A percentile compares a stretch with the other conserved stretches of the same genome.
phyloP scores from a whole-genome alignment of 2,888 invertebrate genomes.

The Subacronicta megacephala region DNA sequence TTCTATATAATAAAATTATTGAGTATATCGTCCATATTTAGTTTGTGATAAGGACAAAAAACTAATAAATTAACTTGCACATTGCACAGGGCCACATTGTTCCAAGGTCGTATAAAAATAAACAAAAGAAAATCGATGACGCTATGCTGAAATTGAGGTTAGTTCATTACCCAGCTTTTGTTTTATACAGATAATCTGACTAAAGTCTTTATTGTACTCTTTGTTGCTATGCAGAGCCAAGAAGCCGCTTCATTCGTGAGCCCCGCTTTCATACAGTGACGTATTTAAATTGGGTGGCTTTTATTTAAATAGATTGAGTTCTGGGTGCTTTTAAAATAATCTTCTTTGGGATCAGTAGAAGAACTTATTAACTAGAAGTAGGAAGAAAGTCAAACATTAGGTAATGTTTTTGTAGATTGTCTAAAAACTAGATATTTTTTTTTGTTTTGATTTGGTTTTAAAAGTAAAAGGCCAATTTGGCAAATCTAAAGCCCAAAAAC shows the following conservation, averaged over 20 bases:
- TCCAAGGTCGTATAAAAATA: conserved; percentile 20
- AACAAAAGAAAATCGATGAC: conserved; percentile 60
- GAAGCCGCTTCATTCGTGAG: conserved; percentile 35
- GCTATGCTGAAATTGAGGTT: conserved; percentile 48
- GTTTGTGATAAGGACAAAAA: no score
- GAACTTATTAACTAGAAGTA: no score
- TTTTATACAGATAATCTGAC: conserved; percentile 55
- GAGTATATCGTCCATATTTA: no score
- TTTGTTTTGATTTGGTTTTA: no score
- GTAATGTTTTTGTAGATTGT: no score
- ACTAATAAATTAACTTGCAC: not conserved
- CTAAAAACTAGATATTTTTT: no score
- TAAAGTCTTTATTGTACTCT: conserved; percentile 51
- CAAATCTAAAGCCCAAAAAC: no score
- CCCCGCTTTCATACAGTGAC: conserved; percentile 40
- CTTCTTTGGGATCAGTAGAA: not conserved
- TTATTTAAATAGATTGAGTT: conserved; percentile 43
- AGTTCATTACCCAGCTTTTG: conserved; percentile 59
- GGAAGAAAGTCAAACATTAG: no score
- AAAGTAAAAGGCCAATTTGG: no score
- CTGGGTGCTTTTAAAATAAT: conserved; percentile 31
- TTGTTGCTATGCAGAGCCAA: conserved; percentile 50
- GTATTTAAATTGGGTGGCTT: conserved; percentile 52
- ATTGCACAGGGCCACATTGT: conserved; percentile 29
- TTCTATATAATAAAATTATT: no score